A percentile compares a stretch with the other conserved stretches of the same genome.
phyloP scores from a whole-genome alignment of 1,140 invertebrate species.

The Drosophila guanche region DNA sequence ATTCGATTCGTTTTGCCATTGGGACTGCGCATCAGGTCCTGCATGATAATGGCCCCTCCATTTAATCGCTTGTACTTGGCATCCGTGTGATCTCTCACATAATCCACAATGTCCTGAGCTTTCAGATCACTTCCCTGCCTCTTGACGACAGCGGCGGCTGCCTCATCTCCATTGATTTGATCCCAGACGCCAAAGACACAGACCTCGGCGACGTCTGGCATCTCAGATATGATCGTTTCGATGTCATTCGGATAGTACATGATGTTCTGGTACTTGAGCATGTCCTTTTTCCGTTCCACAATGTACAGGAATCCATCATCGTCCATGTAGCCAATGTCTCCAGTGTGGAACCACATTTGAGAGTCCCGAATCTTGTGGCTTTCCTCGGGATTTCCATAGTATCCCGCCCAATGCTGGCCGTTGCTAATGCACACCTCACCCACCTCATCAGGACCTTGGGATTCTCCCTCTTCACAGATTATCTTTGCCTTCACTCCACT shows the following conservation, averaged over 20 bases:
- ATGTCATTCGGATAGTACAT: slow-evolving; percentile 77
- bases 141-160: slow-evolving; percentile 66
- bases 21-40: slow-evolving; percentile 73
- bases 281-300: slow-evolving; percentile 87
- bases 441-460: slow-evolving; percentile 50
- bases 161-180: slow-evolving; percentile 52
- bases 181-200: slow-evolving; percentile 73
- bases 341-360: slow-evolving; percentile 87
- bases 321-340: slow-evolving; percentile 87
- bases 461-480: slow-evolving; percentile 47
- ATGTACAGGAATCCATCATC: slow-evolving; percentile 84
- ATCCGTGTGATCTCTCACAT: slow-evolving; percentile 33
- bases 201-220: slow-evolving; percentile 61
- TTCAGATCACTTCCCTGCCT: slow-evolving; percentile 29
- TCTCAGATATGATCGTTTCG: slow-evolving; percentile 53
- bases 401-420: slow-evolving; percentile 61
- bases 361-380: slow-evolving; percentile 44
- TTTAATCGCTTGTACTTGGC: slow-evolving; percentile 74
- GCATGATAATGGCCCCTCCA: slow-evolving; percentile 83
- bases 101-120: slow-evolving; percentile 63
- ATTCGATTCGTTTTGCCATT: slow-evolving; percentile 68
- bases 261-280: slow-evolving; percentile 82
- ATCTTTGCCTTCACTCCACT: slow-evolving; percentile 73
- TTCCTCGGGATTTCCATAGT: slow-evolving; percentile 60
- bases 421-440: slow-evolving; percentile 62